Conservation (phyloP, 2,113 vertebrate genomes). For the Neofelis nebulosa region DNA sequence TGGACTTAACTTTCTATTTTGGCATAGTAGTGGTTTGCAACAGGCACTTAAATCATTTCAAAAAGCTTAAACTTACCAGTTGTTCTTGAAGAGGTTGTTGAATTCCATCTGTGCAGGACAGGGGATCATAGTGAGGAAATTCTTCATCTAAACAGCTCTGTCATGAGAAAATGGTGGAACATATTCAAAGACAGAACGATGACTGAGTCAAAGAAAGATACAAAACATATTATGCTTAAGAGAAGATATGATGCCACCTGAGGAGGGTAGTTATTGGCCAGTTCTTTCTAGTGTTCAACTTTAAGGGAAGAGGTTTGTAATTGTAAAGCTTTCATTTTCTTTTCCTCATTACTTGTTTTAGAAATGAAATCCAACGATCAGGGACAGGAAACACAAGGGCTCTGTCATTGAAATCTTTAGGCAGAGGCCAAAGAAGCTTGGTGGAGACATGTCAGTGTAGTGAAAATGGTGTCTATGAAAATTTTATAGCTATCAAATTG, state of each 20-base stretch:
- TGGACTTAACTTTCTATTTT: not conserved
- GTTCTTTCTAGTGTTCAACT: not conserved
- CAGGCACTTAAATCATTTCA: not conserved
- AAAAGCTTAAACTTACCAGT: constrained; percentile 70
- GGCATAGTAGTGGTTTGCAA: not conserved
- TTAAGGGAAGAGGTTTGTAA: not conserved
- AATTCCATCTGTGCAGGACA: not conserved
- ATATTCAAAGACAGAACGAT: not conserved
- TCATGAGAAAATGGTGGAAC: not conserved
- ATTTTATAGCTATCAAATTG: not conserved
- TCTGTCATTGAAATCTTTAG: not conserved
- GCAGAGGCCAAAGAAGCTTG: not conserved
- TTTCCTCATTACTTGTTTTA: not conserved
- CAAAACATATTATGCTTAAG: not conserved
- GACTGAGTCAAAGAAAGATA: not conserved
- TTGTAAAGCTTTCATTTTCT: not conserved
- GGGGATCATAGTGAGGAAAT: not conserved
- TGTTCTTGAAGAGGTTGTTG: not conserved
- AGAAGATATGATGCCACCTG: not conserved
- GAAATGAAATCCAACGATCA: not conserved
- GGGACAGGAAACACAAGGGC: not conserved
- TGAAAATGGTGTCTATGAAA: not conserved
- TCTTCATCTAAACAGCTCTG: constrained; percentile 72
- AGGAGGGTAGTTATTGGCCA: not conserved
- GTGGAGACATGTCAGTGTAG: not conserved